Conservation (phyloP, 2,888 invertebrate species). For the Melieria picta region DNA sequence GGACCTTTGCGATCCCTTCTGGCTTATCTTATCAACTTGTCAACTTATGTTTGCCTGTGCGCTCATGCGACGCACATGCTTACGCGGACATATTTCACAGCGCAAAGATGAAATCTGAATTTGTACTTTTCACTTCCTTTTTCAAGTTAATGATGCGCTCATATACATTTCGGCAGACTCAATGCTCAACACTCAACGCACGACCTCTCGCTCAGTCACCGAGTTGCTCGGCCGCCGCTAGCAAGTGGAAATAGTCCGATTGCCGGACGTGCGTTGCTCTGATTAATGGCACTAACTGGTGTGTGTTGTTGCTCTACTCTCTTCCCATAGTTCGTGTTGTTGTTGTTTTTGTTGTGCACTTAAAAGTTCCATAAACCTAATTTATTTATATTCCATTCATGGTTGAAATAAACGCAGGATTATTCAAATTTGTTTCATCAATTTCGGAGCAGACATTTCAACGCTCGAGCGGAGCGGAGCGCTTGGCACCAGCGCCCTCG, state of each 20-base stretch:
- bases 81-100: background rate
- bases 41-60: background rate
- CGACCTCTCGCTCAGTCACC: too few species aligned
- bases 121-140: background rate
- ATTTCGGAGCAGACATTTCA: background rate
- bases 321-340: background rate
- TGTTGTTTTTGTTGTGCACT: background rate
- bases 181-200: too few species aligned
- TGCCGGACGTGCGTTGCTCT: background rate
- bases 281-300: slow-evolving; percentile 3
- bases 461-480: background rate
- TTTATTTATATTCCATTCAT: slow-evolving; percentile 6
- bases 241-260: too few species aligned
- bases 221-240: too few species aligned
- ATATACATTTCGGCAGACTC: background rate
- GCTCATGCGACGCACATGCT: background rate
- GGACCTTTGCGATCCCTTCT: slow-evolving; percentile 3
- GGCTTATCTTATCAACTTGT: slow-evolving; percentile 5
- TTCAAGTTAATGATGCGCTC: slow-evolving; percentile 9
- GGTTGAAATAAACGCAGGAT: background rate
- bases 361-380: slow-evolving; percentile 7
- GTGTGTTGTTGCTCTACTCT: background rate
- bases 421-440: slow-evolving; percentile 7
- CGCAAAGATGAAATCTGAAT: slow-evolving; percentile 6
- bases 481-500: background rate